These are phyloP conservation scores for Scomber scombrus DNA, from an alignment of 2,113 vertebrate genomes.

Conservation along the genomic window DNA sequence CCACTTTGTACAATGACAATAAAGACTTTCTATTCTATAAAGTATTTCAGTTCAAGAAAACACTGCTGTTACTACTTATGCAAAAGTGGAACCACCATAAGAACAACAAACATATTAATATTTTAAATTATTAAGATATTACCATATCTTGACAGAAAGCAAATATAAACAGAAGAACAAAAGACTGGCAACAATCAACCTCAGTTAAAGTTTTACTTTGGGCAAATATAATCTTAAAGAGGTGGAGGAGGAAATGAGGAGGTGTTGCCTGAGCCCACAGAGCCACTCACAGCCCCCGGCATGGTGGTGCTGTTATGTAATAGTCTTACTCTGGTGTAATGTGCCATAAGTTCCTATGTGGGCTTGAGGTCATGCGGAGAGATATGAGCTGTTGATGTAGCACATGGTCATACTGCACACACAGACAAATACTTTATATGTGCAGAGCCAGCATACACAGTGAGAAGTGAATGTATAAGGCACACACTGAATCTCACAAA, in stretches of 20 bases:
- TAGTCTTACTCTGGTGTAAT: slow-evolving; percentile 23
- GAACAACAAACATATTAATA: background rate
- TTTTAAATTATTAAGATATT: no score
- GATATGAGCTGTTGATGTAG: slow-evolving; percentile 38
- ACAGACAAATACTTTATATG: slow-evolving; percentile 4
- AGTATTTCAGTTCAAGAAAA: background rate
- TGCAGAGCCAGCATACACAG: background rate
- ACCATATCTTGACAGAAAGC: background rate
- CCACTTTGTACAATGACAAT: no score
- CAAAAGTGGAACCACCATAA: no score
- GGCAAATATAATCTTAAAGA: slow-evolving; percentile 3
- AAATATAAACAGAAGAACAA: background rate
- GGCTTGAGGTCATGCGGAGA: slow-evolving; percentile 30
- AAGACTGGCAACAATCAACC: background rate
- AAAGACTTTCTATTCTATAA: no score
- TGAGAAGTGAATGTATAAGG: background rate
- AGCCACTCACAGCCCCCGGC: slow-evolving; percentile 6
- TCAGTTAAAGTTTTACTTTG: slow-evolving; percentile 16
- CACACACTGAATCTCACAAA: background rate
- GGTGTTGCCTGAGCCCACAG: background rate
- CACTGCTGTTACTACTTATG: background rate
- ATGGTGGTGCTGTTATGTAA: slow-evolving; percentile 58
- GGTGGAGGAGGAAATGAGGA: slow-evolving; percentile 8
- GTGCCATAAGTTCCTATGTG: slow-evolving; percentile 26
- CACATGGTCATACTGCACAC: slow-evolving; percentile 8